Percentiles rank a stretch among this genome's conserved stretches.
Evolutionary conservation across 2,797 vertebrate genomes (phyloP).

Genomic region (Crenuchus spilurus): DNA sequence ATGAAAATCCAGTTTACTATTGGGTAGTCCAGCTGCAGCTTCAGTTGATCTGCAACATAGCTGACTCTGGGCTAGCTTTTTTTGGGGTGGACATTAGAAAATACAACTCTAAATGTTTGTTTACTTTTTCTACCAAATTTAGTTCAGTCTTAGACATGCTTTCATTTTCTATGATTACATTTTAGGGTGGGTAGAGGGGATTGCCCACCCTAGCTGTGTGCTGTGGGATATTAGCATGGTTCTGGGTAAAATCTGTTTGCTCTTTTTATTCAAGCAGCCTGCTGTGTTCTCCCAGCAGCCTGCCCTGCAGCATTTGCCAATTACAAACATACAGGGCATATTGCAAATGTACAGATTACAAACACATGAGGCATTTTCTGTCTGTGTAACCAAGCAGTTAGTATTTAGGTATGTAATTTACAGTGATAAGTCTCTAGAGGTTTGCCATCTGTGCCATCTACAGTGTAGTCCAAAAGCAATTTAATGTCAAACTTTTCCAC

Average conservation of each 20-base stretch:
- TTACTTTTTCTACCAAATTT: background rate
- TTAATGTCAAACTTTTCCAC: background rate
- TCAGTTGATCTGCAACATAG: too few species aligned
- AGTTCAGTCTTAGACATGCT: background rate
- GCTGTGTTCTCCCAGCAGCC: background rate
- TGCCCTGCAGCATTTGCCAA: background rate
- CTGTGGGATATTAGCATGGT: background rate
- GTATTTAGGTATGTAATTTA: background rate
- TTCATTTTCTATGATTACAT: background rate
- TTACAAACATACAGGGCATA: background rate
- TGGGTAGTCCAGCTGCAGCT: background rate
- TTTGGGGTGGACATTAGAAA: background rate
- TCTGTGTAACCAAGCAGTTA: background rate
- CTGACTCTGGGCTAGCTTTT: background rate
- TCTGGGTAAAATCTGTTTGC: background rate
- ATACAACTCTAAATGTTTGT: background rate
- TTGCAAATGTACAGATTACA: constrained; percentile 1
- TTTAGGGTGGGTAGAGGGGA: background rate
- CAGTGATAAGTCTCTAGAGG: background rate
- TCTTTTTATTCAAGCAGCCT: background rate
- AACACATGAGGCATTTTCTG: background rate
- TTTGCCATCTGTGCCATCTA: background rate
- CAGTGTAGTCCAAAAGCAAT: background rate
- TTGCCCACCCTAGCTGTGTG: background rate
- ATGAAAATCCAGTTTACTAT: background rate